These are phyloP conservation scores for Aleiodes sp. DNA, from an alignment of 1,140 invertebrate genomes.

Conservation along the genomic window DNA sequence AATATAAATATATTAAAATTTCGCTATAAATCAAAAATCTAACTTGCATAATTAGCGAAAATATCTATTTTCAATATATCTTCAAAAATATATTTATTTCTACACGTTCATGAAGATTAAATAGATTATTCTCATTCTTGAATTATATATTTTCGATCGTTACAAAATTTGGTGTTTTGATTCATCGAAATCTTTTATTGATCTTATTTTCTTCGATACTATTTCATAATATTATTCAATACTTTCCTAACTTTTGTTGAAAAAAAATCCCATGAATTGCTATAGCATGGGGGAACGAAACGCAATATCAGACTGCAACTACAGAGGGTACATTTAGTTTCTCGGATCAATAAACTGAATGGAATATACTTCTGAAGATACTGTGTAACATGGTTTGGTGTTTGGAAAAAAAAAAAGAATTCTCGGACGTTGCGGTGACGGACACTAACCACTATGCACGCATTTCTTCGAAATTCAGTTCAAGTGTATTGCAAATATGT, in stretches of 20 bases:
- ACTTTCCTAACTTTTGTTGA: no score
- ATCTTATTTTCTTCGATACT: background rate
- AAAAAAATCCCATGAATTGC: background rate
- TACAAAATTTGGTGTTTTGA: no score
- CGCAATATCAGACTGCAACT: background rate
- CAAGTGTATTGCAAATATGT: background rate
- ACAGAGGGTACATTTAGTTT: background rate
- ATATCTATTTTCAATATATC: no score
- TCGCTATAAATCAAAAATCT: no score
- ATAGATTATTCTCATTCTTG: no score
- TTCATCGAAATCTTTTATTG: no score
- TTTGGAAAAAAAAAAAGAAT: background rate
- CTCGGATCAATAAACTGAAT: background rate
- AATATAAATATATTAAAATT: no score
- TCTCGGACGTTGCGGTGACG: background rate
- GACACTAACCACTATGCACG: background rate
- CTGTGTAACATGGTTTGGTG: background rate
- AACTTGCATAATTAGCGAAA: no score
- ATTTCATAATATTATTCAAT: background rate
- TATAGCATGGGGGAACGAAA: background rate
- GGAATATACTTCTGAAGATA: background rate
- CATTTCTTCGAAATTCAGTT: background rate
- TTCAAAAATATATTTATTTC: no score
- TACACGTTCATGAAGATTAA: no score
- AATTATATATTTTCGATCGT: no score